Base-by-base conservation (phyloP, 2,797 vertebrate species). In the Pangasius mekongensis region DNA sequence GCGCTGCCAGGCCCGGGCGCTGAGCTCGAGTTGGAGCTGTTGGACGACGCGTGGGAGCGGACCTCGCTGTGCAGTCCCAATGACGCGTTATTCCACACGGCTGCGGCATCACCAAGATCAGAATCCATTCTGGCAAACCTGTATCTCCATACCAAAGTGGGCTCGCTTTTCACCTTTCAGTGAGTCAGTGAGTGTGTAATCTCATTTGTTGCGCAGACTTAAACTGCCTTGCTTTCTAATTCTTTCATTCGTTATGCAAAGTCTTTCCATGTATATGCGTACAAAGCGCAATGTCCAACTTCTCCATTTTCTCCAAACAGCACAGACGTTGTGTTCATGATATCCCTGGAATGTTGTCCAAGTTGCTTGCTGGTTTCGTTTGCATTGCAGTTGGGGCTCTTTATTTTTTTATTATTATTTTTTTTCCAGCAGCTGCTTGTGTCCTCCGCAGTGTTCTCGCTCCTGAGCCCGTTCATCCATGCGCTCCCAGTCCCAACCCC, bases 51-150 rank as follows among this genome's bases (percentile, higher is more conserved):
- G 90, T 94, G 92, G 87, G 91, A 93, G 33, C 64, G 84, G 73
- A 87, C 66, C 90, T 92, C 91, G 71, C 95, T 93, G 91, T 88
- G 89, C 60, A 95, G 91, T 83, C 94, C 94, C 94, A 96, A 93
- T 90, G 96, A 97, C 94, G 94, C 96, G 93, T 97, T 96, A 95
- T 94, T 90, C 80, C 96, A 97, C 91, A 96, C 94, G 92, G 96
- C 96, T 85, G 95, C 95, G 94, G 96, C 95, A 95, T 97, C 92
- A 86, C 96, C 96, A 95, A 93, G 94, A 91, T 95, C 94, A 95
- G 95, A 90, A 97, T 95, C 97, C 98, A 99, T 99, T 93, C 97
- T 98, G 96, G 93, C 92, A 94, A 92, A 87, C 93, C 92, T 90
- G 92, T 92, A 96, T 95, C 97, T 97, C 98, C 98, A 99, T 99